phyloP scores from a whole-genome alignment of 2,888 invertebrate genomes.

The Standfussiana lucernea region DNA sequence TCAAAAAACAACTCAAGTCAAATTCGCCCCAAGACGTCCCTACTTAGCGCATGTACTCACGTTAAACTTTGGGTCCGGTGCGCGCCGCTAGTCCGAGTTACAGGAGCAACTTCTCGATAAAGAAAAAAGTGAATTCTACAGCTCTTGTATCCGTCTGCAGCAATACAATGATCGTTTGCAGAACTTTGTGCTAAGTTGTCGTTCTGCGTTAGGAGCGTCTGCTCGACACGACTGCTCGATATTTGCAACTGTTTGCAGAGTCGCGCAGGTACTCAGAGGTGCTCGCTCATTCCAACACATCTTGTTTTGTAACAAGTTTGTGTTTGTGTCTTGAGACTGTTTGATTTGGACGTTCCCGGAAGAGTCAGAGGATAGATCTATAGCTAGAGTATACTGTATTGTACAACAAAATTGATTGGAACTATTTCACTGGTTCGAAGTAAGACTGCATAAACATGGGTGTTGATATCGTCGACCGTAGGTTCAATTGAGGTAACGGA shows the following conservation, averaged over 20 bases:
- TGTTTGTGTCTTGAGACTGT: neutral
- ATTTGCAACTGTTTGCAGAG: conserved; percentile 33
- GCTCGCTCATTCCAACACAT: conserved; percentile 19
- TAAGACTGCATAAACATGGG: neutral
- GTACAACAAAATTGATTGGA: neutral
- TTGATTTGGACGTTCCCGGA: neutral
- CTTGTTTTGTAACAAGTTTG: conserved; percentile 10
- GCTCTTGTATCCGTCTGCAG: conserved; percentile 38
- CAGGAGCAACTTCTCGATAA: conserved; percentile 28
- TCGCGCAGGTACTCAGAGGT: neutral
- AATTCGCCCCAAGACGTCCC: neutral
- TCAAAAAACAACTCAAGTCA: conserved; percentile 11
- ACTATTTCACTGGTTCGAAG: neutral
- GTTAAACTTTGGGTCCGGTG: conserved; percentile 23
- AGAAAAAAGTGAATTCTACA: conserved; percentile 39
- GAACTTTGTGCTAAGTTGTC: conserved; percentile 43
- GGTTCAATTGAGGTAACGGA: too few relatives aligned
- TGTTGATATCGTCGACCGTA: neutral
- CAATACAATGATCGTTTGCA: conserved; percentile 44
- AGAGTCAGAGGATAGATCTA: neutral
- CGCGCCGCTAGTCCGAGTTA: conserved; percentile 10
- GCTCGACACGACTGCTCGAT: conserved; percentile 38
- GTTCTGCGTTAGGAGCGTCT: conserved; percentile 24
- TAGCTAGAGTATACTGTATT: neutral
- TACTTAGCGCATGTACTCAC: conserved; percentile 14